Evolutionary conservation across 2,888 invertebrate genomes (phyloP), one percentile per base, ranked within the genome.

Genomic region (Hirtodrosophila trivittata): DNA sequence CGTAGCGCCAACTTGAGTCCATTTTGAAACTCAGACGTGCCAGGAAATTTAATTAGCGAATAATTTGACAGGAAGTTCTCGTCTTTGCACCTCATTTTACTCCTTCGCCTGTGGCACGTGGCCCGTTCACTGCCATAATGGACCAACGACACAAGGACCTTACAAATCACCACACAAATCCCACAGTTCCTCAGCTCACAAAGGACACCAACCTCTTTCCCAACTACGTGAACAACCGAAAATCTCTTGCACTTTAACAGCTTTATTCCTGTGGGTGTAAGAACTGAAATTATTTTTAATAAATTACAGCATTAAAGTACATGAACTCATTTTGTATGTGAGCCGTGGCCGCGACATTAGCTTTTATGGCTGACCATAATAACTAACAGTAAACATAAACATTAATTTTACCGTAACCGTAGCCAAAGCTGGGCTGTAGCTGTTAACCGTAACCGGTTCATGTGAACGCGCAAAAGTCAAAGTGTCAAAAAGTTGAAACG

Each of bases 271-370:
- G n/a, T n/a, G n/a, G n/a, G n/a, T n/a, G n/a, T n/a, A n/a, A n/a
- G n/a, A n/a, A n/a, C n/a, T n/a, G n/a, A n/a, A n/a, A n/a, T n/a
- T n/a, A n/a, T n/a, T n/a, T n/a, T n/a, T n/a, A n/a, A n/a, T n/a
- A n/a, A n/a, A n/a, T 21, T 21, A 21, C 18, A 3, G 18, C 2
- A 21, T 21, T 21, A n/a, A n/a, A n/a, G n/a, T n/a, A 59, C 63
- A 73, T 66, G 77, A 83, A 69, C 69, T 77, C 59, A 73, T 77
- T 80, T 73, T 83, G 78, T 83, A 80, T 83, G 70, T 80, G 80
- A 83, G 70, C 2, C 67, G 37, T 7, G 54, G 60, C 49, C 59
- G 51, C 42, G 57, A 43, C 83, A 56, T 80, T 76, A 54, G 50
- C 35, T 51, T 80, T 77, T 55, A 83, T 73, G 69, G 74, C 38